Base-by-base conservation (phyloP, 2,113 vertebrate species). In the Nycticryphes semicollaris region DNA sequence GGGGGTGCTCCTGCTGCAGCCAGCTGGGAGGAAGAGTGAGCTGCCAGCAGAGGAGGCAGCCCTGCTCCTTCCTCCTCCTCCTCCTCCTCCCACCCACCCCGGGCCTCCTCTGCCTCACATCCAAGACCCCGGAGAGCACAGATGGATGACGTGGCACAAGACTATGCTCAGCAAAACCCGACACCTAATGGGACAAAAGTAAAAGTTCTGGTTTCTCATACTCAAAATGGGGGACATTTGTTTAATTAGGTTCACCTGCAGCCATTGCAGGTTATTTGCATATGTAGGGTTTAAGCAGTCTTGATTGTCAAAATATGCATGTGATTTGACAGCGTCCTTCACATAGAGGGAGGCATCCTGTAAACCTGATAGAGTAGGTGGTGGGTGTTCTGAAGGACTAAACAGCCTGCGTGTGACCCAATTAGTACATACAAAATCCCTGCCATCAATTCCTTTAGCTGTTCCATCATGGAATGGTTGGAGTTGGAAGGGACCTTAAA, bases 41-140 rank as follows among this genome's bases (percentile, higher is more conserved):
- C 72, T 92, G 76, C 54, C 5, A 5, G 22, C 37, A 8, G 39
- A 75, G 41, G 76, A 84, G n/a, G 6, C 48, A 31, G 23, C 1
- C 3, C 33, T 70, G 51, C 59, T 56, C 35, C 77, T 72, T 89
- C 60, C n/a, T 43, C 6, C 0, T 51, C 35, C 73, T 70, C 15
- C 45, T 8, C 17, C 43, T 86, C 56, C n/a, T 35, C 6, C 0
- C 0, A 0, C 10, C 51, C 19, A 3, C 8, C 62, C 72, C 18
- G 3, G 16, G 18, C 43, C 66, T 91, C 14, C 50, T 45, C 47
- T 25, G 20, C 2, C 0, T 22, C 63, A 51, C 51, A 72, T 63
- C 47, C 22, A 19, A 70, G 37, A 39, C 11, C 23, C 0, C 0
- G 43, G 30, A 45, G 10, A 11, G 3, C 13, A 28, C 63, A 17